A percentile compares a stretch with the other conserved stretches of the same genome.
Conservation (phyloP, 1,140 invertebrate genomes). For the Calliphora vicina region DNA sequence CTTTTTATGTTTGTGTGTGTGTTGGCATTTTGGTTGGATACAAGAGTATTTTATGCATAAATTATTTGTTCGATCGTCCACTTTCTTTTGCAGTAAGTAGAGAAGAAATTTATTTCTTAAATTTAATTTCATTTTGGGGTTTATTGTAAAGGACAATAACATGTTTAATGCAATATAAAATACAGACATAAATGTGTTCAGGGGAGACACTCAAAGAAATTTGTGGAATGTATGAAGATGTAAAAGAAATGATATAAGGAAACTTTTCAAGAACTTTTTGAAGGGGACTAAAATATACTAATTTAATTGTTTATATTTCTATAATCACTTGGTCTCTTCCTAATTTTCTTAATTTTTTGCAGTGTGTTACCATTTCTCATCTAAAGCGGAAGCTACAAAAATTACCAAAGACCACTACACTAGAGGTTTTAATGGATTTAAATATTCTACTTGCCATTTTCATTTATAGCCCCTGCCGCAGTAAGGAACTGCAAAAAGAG, state of each 20-base stretch:
- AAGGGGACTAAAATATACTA: no score
- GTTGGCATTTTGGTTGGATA: no score
- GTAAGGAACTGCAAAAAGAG: background rate
- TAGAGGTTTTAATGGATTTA: slow-evolving; percentile 1
- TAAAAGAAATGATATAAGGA: no score
- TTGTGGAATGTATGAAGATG: no score
- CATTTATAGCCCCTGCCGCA: background rate
- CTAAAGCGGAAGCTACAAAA: background rate
- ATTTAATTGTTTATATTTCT: no score
- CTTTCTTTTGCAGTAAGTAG: background rate
- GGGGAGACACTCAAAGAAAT: background rate
- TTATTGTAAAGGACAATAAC: background rate
- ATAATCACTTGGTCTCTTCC: no score
- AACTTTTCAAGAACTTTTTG: no score
- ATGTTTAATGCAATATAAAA: background rate
- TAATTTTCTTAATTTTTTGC: no score
- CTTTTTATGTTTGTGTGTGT: background rate
- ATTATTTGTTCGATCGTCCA: background rate
- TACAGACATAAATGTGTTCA: background rate
- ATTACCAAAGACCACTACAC: background rate
- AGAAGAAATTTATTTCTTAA: background rate
- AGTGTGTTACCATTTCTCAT: background rate
- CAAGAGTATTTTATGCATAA: background rate
- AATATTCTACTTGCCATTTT: background rate
- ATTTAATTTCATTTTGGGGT: background rate